Base-by-base conservation (phyloP, 1,140 invertebrate species). In the Telenomus remus region DNA sequence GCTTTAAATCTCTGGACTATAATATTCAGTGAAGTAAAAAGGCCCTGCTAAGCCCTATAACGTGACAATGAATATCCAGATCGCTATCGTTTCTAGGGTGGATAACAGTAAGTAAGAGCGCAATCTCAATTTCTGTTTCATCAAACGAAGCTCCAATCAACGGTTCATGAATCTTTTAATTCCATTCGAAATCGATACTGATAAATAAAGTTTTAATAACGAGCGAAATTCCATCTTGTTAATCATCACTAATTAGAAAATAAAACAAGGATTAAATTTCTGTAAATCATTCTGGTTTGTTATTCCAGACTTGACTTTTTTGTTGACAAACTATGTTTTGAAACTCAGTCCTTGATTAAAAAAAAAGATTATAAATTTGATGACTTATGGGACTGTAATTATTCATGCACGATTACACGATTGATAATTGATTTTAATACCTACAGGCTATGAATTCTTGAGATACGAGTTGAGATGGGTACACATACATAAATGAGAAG, bases 61-160 rank as follows among this genome's bases (percentile, higher is more conserved):
- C 68, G 59, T 71, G 68, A 71, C 68, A 71, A 71, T 71, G 68
- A 71, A 63, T 71, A 56, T 63, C 33, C 55, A 63, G 68, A 71
- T 71, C 35, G 37, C 16, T 71, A 71, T 71, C 68, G 37, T 50
- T 56, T n/a, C 8, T 15, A 71, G 68, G 68, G 68, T 54, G 27
- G 51, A 71, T 44, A 55, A 3, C 44, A 37, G 6, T 48, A 44
- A 53, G 44, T 61, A 71, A 44, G 57, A 61, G 44, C 42, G 57
- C 15, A 43, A 54, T 15, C 14, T 19, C 6, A 37, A 68, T 43
- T 53, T 13, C 9, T 51, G 51, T 68, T 46, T 12, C 34, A 37
- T 33, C 19, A n/a, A 39, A 44, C 15, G n/a, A 46, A 57, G 44
- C 51, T 46, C 47, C 44, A 44, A 53, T 57, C 57, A 59, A 59